Evolutionary conservation across 2,797 vertebrate species (phyloP), one percentile per base, ranked within the genome.

Genomic region (Poliocrania exsul): DNA sequence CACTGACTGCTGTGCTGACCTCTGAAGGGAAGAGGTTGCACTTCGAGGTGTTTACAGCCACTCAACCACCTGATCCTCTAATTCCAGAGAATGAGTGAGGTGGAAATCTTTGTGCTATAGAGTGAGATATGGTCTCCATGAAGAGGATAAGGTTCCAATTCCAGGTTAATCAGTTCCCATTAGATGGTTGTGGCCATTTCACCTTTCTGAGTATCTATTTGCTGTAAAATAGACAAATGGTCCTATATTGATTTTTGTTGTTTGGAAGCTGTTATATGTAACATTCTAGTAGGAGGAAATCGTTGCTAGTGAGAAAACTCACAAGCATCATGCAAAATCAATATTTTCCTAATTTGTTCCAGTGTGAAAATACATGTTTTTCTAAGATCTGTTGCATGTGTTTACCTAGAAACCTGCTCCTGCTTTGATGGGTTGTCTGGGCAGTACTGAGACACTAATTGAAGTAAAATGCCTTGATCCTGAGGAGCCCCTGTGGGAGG

Each of bases 71-170:
- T 7, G 3, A 37, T 44, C 33, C 29, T 62, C 33, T 42, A 23
- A 23, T 40, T 58, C 26, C 58, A 62, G 44, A 40, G 35, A 70
- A 44, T n/a, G 46, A 50, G 6, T 31, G 35, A 17, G 9, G 50
- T 31, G 54, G 42, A 61, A 65, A 35, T n/a, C n/a, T n/a, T n/a
- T n/a, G n/a, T n/a, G n/a, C n/a, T 65, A 2, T 7, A 29, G 46
- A 33, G n/a, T 0, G 0, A 62, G 33, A 49, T 5, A 9, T 2
- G 5, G 16, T 9, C 19, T 28, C 67, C 2, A 3, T 47, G 40
- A 78, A 44, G 31, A 69, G 56, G 5, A n/a, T 4, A 13, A 16
- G 26, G 13, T 7, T 82, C 53, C 44, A 29, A 0, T 29, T 66
- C 9, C 62, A 49, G 21, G 9, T 47, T 31, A 18, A 24, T n/a